Percentiles rank a stretch among this genome's conserved stretches.
Conservation (phyloP, 2,113 vertebrate genomes). For the Dipodomys merriami region DNA sequence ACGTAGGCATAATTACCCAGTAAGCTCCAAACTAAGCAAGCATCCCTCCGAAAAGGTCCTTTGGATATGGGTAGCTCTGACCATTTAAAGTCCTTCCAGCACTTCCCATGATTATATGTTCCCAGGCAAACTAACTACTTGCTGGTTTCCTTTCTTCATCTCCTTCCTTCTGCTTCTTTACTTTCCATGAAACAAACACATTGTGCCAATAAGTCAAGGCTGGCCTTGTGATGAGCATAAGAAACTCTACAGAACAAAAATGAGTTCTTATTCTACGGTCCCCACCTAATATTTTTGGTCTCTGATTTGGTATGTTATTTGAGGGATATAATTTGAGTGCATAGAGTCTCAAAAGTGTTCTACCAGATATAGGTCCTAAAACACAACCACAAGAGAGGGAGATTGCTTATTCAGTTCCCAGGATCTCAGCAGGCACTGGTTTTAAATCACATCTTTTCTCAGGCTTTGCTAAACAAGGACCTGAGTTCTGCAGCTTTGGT, state of each 20-base stretch:
- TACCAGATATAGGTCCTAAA: too few species aligned
- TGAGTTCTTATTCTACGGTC: not conserved
- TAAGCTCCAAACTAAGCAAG: not conserved
- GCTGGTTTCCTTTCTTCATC: not conserved
- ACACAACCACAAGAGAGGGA: too few species aligned
- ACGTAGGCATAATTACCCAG: not conserved
- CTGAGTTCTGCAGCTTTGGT: not conserved
- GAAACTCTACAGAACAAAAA: not conserved
- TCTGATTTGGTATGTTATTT: not conserved
- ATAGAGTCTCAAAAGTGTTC: not conserved
- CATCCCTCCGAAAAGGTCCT: not conserved
- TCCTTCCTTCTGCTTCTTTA: not conserved
- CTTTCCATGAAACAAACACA: not conserved
- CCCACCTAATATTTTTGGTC: not conserved
- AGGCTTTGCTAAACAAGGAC: not conserved
- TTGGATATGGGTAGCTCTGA: not conserved
- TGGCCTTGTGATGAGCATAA: not conserved
- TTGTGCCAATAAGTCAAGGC: not conserved
- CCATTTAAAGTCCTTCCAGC: too few species aligned
- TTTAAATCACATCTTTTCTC: not conserved
- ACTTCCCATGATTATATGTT: not conserved
- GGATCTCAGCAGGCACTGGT: not conserved
- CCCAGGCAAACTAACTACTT: not conserved
- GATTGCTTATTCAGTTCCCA: not conserved
- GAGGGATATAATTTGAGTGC: not conserved